Conservation (phyloP, 2,888 invertebrate species). For the Andrena bicolor region DNA sequence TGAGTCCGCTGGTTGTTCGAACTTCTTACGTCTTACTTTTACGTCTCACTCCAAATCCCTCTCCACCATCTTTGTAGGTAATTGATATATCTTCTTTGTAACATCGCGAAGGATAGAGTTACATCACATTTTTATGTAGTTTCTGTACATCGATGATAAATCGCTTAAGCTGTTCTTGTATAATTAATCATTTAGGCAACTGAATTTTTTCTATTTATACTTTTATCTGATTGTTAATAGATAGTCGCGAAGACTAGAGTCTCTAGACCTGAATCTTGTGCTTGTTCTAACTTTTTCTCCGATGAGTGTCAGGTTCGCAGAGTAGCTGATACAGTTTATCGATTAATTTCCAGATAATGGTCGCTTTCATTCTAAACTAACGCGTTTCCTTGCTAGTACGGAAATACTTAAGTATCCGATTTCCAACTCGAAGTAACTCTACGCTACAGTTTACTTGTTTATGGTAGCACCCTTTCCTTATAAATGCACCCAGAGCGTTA, state of each 20-base stretch:
- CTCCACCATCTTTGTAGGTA: not conserved
- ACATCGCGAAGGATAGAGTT: too few species aligned
- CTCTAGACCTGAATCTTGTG: too few species aligned
- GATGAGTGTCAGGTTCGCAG: not conserved
- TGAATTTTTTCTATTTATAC: too few species aligned
- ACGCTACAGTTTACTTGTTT: conserved; percentile 46
- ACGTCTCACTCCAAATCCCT: not conserved
- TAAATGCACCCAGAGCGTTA: conserved; percentile 25
- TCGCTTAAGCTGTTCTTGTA: too few species aligned
- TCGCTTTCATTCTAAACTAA: conserved; percentile 18
- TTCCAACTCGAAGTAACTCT: conserved; percentile 56
- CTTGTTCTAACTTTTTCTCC: not conserved
- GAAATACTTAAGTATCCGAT: conserved; percentile 50
- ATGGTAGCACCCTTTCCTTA: conserved; percentile 34
- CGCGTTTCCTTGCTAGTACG: conserved; percentile 47
- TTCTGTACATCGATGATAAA: too few species aligned
- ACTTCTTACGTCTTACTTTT: not conserved
- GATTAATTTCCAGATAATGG: conserved; percentile 8
- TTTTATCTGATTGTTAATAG: too few species aligned
- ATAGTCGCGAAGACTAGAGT: too few species aligned
- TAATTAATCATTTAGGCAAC: too few species aligned
- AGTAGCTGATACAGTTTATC: not conserved
- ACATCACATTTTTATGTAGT: too few species aligned
- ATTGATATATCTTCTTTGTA: too few species aligned
- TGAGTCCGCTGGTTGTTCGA: not conserved